Evolutionary conservation across 2,888 invertebrate genomes (phyloP), one percentile per base, ranked within the genome.

Genomic region (Tinea pellionella): DNA sequence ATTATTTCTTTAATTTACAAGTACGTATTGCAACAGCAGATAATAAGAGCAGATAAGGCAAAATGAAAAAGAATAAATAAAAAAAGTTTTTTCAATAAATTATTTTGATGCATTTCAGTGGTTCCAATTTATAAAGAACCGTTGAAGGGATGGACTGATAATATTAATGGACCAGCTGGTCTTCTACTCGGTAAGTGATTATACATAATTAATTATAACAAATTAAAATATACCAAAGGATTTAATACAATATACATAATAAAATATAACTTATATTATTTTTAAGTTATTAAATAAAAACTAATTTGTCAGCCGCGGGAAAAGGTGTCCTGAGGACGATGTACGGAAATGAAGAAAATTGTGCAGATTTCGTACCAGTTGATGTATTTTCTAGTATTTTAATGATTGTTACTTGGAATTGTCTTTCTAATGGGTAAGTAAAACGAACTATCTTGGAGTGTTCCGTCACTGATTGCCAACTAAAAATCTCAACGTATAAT

Each of bases 121-220:
- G 92, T 95, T 62, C 95, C 95, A 29, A 83, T 92, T 37, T 92
- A 91, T 91, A 89, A 89, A 67, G 92, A 92, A 64, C 93, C 93
- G 1, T 66, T 92, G 41, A 92, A 92, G 1, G 95, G 95, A 6
- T 95, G 95, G 94, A 93, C 94, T 0, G 95, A 95, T 70, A 95
- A 94, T 68, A 91, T 93, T 59, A 94, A 95, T 70, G 94, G 95
- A 7, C 94, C 94, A 0, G 92, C 92, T 29, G 94, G 94, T 1
- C 78, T 93, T 2, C 74, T 94, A 18, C 92, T 92, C 59, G 89
- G 78, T 41, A 61, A 43, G 43, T 42, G 7, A 30, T 4, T n/a
- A n/a, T n/a, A n/a, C n/a, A n/a, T n/a, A n/a, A 24, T 2, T 24
- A 24, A 24, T 6, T 6, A 24, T 24, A 24, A 24, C 6, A 24